Base-by-base conservation (phyloP, 2,888 invertebrate species). In the Harpagoxenus sublaevis region DNA sequence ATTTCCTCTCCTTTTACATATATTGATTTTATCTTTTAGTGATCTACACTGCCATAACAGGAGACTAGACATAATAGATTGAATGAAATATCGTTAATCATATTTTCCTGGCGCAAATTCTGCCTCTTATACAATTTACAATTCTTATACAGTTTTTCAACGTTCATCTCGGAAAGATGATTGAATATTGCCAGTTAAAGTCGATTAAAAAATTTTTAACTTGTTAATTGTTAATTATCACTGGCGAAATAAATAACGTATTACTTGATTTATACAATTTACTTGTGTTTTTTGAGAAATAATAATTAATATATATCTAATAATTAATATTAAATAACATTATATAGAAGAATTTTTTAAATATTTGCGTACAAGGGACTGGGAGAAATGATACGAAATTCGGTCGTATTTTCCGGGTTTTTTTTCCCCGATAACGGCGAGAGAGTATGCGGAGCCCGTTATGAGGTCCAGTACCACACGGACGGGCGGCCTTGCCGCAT, bases 401-500 rank as follows among this genome's bases (percentile, higher is more conserved):
- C 18, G 10, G 1, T 23, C 57, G 31, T 79, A 79, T 73, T 79
- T 79, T 73, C 79, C 79, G 62, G 62, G 0, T 68, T 35, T 66
- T 78, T 66, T 78, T 53, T 73, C 68, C 31, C 18, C 12, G 51
- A 39, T 15, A 51, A 84, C 28, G 66, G 51, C 77, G 55, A 39
- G 15, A 84, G 83, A 79, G 71, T 65, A 86, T 57, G 74, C 23
- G 79, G 75, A 89, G 90, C 88, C 91, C 91, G 91, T 93, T 92
- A 92, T 87, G 86, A 89, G 91, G 84, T 83, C 87, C 90, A 87
- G 90, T 90, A 86, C 89, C 89, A 88, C 89, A 90, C 86, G 87
- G 85, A 91, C 85, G 87, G 84, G 85, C 92, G 93, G 90, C 93
- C 93, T 93, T 93, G 93, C 93, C 93, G 88, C 88, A 93, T 93